Conservation (phyloP, 2,888 invertebrate genomes). For the Agapostemon virescens region DNA sequence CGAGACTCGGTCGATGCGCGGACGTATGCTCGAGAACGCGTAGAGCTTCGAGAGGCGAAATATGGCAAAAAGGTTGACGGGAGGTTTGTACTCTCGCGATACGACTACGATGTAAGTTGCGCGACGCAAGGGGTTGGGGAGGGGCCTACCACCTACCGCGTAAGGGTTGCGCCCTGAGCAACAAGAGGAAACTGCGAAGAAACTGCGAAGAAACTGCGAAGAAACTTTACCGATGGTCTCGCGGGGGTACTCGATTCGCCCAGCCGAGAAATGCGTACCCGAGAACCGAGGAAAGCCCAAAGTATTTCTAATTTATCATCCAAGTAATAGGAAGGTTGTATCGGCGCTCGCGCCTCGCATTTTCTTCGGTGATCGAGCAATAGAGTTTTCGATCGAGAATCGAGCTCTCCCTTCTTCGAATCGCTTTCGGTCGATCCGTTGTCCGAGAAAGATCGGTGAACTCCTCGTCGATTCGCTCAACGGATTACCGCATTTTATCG, state of each 20-base stretch:
- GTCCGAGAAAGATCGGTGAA: background rate
- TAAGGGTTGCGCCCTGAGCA: background rate
- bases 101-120: background rate
- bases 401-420: background rate
- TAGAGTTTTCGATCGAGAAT: slow-evolving; percentile 20
- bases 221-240: background rate
- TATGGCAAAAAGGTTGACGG: background rate
- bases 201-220: background rate
- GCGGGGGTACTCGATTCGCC: background rate
- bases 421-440: background rate
- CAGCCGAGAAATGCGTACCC: background rate
- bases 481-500: background rate
- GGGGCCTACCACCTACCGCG: no score
- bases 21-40: background rate
- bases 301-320: slow-evolving; percentile 40
- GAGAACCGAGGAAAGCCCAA: slow-evolving; percentile 18
- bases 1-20: background rate
- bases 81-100: background rate
- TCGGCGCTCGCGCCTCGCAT: slow-evolving; percentile 1
- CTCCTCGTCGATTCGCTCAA: background rate
- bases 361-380: slow-evolving; percentile 17
- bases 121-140: background rate
- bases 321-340: slow-evolving; percentile 25
- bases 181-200: background rate
- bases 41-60: background rate